Conservation (phyloP, 1,140 invertebrate genomes). For the Drosophila navojoa region DNA sequence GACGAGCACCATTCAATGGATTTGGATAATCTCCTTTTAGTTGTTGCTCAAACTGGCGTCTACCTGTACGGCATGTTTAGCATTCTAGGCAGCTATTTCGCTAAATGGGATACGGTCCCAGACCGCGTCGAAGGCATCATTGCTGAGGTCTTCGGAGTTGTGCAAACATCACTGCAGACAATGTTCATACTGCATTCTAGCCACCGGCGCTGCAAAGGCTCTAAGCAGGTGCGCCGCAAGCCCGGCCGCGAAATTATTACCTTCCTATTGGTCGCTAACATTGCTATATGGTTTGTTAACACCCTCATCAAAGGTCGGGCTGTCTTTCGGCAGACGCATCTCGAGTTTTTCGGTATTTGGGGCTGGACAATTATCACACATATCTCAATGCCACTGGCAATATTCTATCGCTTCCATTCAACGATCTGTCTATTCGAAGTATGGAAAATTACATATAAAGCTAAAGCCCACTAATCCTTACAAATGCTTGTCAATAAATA, state of each 20-base stretch:
- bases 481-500: not conserved
- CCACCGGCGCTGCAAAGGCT: constrained; percentile 87
- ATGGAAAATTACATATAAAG: constrained; percentile 96
- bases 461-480: constrained; percentile 66
- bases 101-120: constrained; percentile 85
- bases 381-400: constrained; percentile 92
- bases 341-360: constrained; percentile 92
- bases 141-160: constrained; percentile 87
- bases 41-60: constrained; percentile 94
- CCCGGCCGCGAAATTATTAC: constrained; percentile 93
- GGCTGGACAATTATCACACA: constrained; percentile 95
- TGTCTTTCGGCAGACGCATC: constrained; percentile 90
- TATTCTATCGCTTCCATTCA: constrained; percentile 96
- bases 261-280: constrained; percentile 92
- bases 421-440: constrained; percentile 98
- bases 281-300: constrained; percentile 94
- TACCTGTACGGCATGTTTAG: constrained; percentile 95
- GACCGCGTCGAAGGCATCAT: constrained; percentile 85
- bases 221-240: constrained; percentile 87
- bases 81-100: constrained; percentile 91
- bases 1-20: constrained; percentile 86
- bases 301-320: constrained; percentile 93
- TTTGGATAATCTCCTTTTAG: constrained; percentile 92
- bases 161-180: constrained; percentile 90
- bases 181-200: constrained; percentile 94